Evolutionary conservation across 2,888 invertebrate genomes (phyloP).

Genomic region (Smittia aterrima): DNA sequence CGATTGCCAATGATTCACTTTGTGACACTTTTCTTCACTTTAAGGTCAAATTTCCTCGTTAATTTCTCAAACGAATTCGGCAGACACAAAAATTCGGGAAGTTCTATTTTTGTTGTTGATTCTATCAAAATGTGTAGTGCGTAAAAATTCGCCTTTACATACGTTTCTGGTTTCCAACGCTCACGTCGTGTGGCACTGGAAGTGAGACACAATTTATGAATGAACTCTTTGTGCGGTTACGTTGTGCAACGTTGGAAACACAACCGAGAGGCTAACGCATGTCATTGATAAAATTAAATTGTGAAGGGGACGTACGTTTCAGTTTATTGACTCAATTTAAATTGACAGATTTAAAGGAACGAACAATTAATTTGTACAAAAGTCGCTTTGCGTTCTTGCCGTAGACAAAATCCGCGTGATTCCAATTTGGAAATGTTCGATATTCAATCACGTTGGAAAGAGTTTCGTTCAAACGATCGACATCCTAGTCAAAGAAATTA

Average conservation of each 20-base stretch:
- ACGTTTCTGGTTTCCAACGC: neutral
- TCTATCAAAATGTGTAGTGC: neutral
- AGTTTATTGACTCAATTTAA: neutral
- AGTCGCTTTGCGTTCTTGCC: neutral
- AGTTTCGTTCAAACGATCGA: neutral
- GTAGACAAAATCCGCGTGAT: conserved; percentile 29
- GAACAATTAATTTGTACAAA: no score
- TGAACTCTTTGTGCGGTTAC: neutral
- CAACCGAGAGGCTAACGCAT: no score
- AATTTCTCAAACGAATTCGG: conserved; percentile 18
- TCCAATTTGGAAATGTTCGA: neutral
- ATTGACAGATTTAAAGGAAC: no score
- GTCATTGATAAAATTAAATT: no score
- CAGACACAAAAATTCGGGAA: conserved; percentile 1
- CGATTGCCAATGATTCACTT: neutral
- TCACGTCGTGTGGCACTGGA: neutral
- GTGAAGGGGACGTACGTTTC: no score
- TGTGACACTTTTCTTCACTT: neutral
- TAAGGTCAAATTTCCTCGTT: neutral
- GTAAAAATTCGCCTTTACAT: neutral
- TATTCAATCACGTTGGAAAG: neutral
- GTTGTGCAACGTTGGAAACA: neutral
- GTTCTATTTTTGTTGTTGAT: conserved; percentile 37
- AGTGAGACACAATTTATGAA: neutral
- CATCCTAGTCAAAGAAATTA: neutral